phyloP scores from a whole-genome alignment of 2,888 invertebrate species.

The Oasisia sp. region DNA sequence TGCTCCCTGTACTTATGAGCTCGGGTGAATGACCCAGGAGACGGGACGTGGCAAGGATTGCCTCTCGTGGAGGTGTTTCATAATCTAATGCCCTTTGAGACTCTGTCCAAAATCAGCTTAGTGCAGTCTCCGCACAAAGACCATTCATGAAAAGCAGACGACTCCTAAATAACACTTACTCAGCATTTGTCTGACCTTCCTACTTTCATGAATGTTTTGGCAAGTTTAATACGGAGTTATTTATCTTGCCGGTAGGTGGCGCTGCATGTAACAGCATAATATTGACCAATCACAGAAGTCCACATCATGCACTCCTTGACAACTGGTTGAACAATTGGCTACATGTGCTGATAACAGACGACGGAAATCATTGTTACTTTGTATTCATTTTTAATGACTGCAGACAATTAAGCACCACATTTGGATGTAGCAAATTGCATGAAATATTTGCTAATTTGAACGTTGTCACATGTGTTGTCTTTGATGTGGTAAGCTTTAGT shows the following conservation, averaged over 20 bases:
- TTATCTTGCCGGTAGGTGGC: neutral
- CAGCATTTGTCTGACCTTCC: neutral
- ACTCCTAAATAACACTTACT: neutral
- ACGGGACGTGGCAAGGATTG: neutral
- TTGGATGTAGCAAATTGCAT: neutral
- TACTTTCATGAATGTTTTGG: neutral
- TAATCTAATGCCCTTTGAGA: neutral
- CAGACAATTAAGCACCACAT: neutral
- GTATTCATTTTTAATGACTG: neutral
- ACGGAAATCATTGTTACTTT: neutral
- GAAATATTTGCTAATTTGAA: neutral
- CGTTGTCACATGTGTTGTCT: too few species aligned
- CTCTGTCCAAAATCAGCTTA: neutral
- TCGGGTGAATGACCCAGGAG: neutral
- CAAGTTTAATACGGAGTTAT: neutral
- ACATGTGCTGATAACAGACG: neutral
- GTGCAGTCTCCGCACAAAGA: neutral
- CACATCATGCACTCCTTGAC: neutral
- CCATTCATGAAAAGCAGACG: neutral
- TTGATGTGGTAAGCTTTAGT: too few species aligned
- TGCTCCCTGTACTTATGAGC: conserved; percentile 17
- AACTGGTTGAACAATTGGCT: neutral
- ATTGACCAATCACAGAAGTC: neutral
- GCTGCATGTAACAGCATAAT: neutral
- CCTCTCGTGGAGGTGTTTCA: neutral